Percentiles rank a stretch among this genome's conserved stretches.
These are phyloP conservation scores for Nematolebias whitei DNA, from an alignment of 2,113 vertebrate genomes.

Conservation along the genomic window DNA sequence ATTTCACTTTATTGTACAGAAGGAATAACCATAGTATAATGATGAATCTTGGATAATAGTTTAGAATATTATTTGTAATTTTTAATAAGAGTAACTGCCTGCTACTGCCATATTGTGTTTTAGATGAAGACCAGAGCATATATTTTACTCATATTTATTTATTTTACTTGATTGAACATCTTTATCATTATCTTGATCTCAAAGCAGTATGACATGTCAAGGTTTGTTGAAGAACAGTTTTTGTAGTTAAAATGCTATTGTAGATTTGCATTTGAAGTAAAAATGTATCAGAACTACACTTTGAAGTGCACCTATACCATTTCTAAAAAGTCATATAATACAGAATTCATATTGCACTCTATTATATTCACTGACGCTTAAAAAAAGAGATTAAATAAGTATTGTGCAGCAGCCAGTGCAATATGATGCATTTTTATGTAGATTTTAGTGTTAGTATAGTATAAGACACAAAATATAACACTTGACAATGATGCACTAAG, in stretches of 20 bases:
- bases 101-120: not conserved
- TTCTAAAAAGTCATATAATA: too few relatives aligned
- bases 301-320: too few relatives aligned
- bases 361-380: too few relatives aligned
- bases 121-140: not conserved
- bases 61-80: not conserved
- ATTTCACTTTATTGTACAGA: not conserved
- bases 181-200: not conserved
- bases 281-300: too few relatives aligned
- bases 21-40: too few relatives aligned
- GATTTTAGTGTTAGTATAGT: too few relatives aligned
- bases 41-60: not conserved
- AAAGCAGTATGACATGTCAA: not conserved
- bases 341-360: too few relatives aligned
- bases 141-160: not conserved
- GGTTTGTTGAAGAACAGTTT: not conserved
- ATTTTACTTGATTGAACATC: not conserved
- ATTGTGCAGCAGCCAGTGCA: too few relatives aligned
- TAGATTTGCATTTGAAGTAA: not conserved
- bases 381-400: too few relatives aligned
- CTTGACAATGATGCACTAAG: too few relatives aligned
- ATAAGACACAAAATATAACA: too few relatives aligned
- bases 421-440: too few relatives aligned
- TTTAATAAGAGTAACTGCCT: not conserved
- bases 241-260: not conserved